Base-by-base conservation (phyloP, 2,113 vertebrate species). In the Todiramphus chloris region DNA sequence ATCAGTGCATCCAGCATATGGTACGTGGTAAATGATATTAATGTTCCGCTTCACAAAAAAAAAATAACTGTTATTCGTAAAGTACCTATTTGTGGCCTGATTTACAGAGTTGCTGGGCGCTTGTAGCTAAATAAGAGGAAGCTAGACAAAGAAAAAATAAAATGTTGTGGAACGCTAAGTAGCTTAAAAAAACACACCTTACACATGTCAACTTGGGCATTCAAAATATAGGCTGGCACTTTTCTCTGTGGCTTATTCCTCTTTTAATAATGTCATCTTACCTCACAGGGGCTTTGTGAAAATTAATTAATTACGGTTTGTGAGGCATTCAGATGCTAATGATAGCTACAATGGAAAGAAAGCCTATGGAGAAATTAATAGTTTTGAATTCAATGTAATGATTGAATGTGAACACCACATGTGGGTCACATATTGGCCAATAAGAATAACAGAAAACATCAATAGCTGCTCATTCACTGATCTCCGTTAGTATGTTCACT, bases 291-390 rank as follows among this genome's bases (percentile, higher is more conserved):
- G 92, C 86, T 95, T 95, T 97, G 96, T 95, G 96, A 94, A 96
- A 97, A 97, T 96, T 95, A 96, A 96, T 96, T 96, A 91, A 96
- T 96, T 96, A 96, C 72, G 18, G 93, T 97, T 97, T 96, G 90
- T 78, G 90, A 95, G 85, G 93, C 82, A 96, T 95, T 97, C 96
- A 95, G 92, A 96, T 97, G 94, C 88, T 96, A 96, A 96, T 97
- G 96, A 97, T 96, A 93, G 90, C 90, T 90, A 96, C 93, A 94
- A 94, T 92, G 93, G 93, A 96, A 96, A 96, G 94, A 96, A 96
- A 96, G 96, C 94, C 94, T 95, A 96, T 88, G 92, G 94, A 95
- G 92, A 97, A 97, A 97, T 97, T 96, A 97, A 97, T 95, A 97
- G 96, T 97, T 96, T 94, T 96, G 91, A 90, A 96, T 95, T 95